Evolutionary conservation across 2,113 vertebrate genomes (phyloP).

Genomic region (Oreochromis aureus): DNA sequence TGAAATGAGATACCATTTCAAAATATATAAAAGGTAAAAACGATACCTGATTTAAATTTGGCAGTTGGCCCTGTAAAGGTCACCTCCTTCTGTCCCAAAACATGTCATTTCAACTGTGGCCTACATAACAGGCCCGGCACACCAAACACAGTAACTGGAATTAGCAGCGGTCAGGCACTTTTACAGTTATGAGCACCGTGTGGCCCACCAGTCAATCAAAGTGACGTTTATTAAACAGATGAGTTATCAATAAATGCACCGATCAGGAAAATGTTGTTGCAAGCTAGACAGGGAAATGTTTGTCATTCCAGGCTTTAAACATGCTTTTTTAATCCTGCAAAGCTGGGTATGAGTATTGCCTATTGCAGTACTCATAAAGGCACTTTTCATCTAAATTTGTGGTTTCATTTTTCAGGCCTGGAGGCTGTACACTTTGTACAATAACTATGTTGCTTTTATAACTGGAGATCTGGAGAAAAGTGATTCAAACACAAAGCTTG

Average conservation of each 20-base stretch:
- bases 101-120: not conserved
- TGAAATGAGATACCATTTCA: not conserved
- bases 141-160: not conserved
- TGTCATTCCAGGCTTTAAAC: not conserved
- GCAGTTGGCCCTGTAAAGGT: not conserved
- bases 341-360: not conserved
- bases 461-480: not conserved
- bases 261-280: not conserved
- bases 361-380: not conserved
- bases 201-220: not conserved
- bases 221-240: not conserved
- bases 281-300: not conserved
- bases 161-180: not conserved
- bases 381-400: not conserved
- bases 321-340: not conserved
- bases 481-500: not conserved
- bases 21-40: not conserved
- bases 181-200: not conserved
- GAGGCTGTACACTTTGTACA: not conserved
- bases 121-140: not conserved
- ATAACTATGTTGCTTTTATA: not conserved
- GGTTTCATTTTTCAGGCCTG: not conserved
- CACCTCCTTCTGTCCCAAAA: not conserved
- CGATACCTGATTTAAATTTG: not conserved
- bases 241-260: not conserved